These are phyloP conservation scores for Vespertilio murinus DNA, from an alignment of 2,797 vertebrate genomes.

Conservation along the genomic window DNA sequence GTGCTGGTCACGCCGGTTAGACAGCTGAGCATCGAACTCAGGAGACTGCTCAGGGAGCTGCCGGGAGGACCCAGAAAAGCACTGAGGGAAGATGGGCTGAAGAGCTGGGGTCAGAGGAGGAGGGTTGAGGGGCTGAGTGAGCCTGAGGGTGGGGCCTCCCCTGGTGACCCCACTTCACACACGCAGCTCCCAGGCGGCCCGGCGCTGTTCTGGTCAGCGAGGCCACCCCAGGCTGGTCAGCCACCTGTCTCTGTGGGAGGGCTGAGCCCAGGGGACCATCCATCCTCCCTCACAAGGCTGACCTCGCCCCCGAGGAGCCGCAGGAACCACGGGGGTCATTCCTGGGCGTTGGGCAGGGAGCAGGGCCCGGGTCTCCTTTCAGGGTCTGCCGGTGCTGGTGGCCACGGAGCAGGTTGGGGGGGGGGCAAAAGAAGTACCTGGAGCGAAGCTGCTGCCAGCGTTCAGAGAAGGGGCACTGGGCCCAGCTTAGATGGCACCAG, in stretches of 20 bases:
- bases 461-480: background rate
- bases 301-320: background rate
- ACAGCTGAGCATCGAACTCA: background rate
- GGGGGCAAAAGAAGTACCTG: background rate
- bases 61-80: background rate
- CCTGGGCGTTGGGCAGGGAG: background rate
- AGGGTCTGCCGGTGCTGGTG: background rate
- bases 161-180: background rate
- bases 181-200: background rate
- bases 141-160: background rate
- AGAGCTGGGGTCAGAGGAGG: background rate
- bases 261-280: background rate
- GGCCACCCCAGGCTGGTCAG: background rate
- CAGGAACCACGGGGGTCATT: background rate
- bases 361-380: background rate
- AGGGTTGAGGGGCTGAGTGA: background rate
- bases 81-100: background rate
- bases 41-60: background rate
- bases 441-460: background rate
- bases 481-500: background rate
- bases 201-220: background rate
- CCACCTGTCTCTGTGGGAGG: background rate
- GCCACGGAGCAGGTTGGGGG: background rate
- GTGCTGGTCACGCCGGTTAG: fast-evolving
- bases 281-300: background rate